These are phyloP conservation scores for Daubentonia madagascariensis DNA, from an alignment of 2,113 vertebrate genomes.

Conservation along the genomic window DNA sequence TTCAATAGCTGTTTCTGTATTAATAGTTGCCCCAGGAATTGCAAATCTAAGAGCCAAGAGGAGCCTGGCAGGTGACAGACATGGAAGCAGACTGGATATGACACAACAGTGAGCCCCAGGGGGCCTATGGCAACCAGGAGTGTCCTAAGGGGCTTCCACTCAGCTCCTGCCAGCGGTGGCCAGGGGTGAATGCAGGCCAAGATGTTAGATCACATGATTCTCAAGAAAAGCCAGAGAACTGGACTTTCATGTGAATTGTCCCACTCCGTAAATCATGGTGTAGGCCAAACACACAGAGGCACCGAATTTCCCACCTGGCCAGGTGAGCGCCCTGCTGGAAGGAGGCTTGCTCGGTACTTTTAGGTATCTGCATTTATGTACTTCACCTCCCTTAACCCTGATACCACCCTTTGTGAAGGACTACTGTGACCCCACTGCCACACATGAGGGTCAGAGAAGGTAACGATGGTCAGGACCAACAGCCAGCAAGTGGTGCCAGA, in stretches of 20 bases:
- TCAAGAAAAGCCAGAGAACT: not conserved
- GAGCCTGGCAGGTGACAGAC: not conserved
- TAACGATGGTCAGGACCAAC: no score
- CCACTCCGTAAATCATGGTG: not conserved
- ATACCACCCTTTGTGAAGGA: not conserved
- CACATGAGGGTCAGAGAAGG: not conserved
- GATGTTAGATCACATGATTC: not conserved
- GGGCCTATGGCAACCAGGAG: rapidly evolving
- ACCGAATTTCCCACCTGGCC: no score
- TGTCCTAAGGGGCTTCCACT: not conserved
- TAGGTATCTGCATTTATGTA: rapidly evolving
- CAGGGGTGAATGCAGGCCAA: not conserved
- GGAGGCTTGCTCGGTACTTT: rapidly evolving
- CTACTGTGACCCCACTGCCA: not conserved
- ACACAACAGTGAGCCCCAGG: rapidly evolving
- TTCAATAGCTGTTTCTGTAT: not conserved
- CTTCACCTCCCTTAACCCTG: not conserved
- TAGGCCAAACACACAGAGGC: not conserved
- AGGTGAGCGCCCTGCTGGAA: not conserved
- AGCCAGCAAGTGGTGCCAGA: not conserved
- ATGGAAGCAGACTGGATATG: not conserved
- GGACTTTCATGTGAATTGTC: not conserved
- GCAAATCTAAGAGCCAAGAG: not conserved
- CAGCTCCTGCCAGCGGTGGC: not conserved
- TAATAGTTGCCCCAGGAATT: not conserved